Conservation (phyloP, 2,888 invertebrate species). For the Eudasyphora cyanicolor region DNA sequence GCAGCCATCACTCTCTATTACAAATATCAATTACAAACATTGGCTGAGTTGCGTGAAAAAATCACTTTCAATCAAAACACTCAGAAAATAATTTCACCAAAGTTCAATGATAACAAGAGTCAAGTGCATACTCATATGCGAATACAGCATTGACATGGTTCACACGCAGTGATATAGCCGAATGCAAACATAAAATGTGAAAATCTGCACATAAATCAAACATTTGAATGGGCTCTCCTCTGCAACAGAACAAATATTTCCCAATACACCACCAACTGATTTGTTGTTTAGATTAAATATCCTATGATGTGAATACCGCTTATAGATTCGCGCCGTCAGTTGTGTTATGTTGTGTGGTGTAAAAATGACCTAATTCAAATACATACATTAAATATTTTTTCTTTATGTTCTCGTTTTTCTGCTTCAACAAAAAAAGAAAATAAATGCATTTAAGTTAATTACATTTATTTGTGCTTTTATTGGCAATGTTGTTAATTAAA, state of each 20-base stretch:
- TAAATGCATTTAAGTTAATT: not conserved
- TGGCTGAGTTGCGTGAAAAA: not conserved
- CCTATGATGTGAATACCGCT: not conserved
- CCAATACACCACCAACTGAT: not conserved
- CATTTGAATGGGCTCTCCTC: too few species aligned
- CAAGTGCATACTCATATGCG: not conserved
- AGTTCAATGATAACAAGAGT: not conserved
- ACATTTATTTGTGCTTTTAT: not conserved
- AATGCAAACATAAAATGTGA: too few species aligned
- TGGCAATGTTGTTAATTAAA: constrained; percentile 17
- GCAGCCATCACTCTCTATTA: not conserved
- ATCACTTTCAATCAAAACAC: too few species aligned
- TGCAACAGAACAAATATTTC: too few species aligned
- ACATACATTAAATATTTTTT: not conserved
- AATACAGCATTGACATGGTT: not conserved
- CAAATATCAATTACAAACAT: not conserved
- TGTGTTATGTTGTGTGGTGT: not conserved
- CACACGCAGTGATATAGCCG: not conserved
- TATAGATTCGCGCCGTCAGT: not conserved
- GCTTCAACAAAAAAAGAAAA: not conserved
- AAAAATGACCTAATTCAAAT: constrained; percentile 1
- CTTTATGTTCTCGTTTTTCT: too few species aligned
- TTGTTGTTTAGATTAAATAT: not conserved
- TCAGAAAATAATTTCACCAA: constrained; percentile 1
- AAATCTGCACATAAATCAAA: too few species aligned